Conservation (phyloP, 2,113 vertebrate species). For the Copsychus sechellarum region DNA sequence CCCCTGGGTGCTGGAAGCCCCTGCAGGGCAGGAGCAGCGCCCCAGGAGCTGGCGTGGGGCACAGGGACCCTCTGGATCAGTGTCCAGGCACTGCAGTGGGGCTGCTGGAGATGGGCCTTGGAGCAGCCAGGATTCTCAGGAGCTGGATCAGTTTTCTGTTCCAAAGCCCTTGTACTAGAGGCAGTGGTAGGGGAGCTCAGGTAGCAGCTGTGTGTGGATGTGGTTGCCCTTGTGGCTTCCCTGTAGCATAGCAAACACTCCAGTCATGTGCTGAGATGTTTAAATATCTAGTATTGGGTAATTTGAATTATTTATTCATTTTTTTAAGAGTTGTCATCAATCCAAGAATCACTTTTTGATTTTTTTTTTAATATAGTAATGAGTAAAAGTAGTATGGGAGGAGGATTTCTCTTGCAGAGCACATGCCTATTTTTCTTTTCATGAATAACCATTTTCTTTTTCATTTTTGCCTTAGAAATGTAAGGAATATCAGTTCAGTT, state of each 20-base stretch:
- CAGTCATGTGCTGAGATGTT: not conserved
- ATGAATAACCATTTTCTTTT: not conserved
- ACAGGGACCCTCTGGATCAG: not conserved
- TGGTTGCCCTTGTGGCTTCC: not conserved
- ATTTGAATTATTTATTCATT: not conserved
- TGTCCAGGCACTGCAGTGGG: not conserved
- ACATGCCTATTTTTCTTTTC: not conserved
- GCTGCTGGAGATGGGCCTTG: not conserved
- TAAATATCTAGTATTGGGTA: not conserved
- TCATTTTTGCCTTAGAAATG: constrained; percentile 11
- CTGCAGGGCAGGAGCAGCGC: not conserved
- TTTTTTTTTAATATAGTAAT: not conserved
- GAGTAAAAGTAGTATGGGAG: not conserved
- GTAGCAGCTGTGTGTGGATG: not conserved
- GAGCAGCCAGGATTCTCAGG: not conserved
- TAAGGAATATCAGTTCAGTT: not conserved
- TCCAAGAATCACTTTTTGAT: not conserved
- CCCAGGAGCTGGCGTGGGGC: not conserved
- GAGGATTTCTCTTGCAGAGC: not conserved
- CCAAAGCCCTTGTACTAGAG: not conserved
- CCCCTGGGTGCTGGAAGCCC: not conserved
- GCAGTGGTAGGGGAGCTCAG: not conserved
- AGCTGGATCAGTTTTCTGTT: not conserved
- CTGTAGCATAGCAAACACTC: not conserved
- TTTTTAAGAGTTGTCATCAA: not conserved